Percentiles rank a stretch among this genome's conserved stretches.
phyloP scores from a whole-genome alignment of 2,888 invertebrate genomes.

The Drosophila subsilvestris region DNA sequence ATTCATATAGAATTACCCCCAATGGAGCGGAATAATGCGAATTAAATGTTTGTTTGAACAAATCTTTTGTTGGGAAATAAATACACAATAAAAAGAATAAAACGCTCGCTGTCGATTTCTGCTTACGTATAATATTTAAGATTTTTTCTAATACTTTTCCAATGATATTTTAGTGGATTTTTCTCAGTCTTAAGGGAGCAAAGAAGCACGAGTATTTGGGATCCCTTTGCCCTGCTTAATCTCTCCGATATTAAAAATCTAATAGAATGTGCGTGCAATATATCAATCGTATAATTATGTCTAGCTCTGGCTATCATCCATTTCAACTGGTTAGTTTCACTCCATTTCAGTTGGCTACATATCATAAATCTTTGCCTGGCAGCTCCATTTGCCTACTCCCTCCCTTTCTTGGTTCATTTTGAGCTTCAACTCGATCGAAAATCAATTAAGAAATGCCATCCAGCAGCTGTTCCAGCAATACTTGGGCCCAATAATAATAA shows the following conservation, averaged over 20 bases:
- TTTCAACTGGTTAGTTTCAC: neutral
- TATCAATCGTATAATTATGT: no score
- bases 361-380: neutral
- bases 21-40: neutral
- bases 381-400: no score
- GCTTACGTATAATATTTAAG: neutral
- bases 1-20: constrained; percentile 25
- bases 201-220: no score
- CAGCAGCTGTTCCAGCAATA: constrained; percentile 32
- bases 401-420: neutral
- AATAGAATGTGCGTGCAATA: no score
- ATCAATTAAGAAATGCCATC: constrained; percentile 54
- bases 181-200: no score
- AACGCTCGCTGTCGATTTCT: neutral
- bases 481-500: constrained; percentile 38
- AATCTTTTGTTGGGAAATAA: neutral
- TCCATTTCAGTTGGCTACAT: neutral
- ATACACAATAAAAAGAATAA: neutral
- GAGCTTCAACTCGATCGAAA: constrained; percentile 38
- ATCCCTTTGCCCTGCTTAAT: no score
- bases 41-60: neutral
- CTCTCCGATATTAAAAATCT: no score
- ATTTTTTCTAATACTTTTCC: neutral
- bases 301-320: neutral
- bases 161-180: neutral